phyloP scores from a whole-genome alignment of 2,888 invertebrate genomes.

The Mimas tiliae region DNA sequence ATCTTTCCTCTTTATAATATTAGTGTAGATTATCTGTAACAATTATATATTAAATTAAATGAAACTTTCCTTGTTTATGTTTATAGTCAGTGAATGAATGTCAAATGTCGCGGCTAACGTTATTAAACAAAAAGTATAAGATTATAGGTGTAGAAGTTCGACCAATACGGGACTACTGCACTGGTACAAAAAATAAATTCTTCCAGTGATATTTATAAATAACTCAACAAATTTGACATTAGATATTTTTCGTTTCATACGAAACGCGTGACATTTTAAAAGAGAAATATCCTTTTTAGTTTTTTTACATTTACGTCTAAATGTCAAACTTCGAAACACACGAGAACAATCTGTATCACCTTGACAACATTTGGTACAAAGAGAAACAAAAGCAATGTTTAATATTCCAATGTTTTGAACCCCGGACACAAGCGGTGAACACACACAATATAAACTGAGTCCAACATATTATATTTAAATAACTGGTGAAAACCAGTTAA shows the following conservation, averaged over 20 bases:
- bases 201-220: neutral
- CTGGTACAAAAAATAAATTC: no score
- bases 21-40: no score
- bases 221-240: neutral
- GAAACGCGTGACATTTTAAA: neutral
- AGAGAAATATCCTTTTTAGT: neutral
- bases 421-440: conserved; percentile 31
- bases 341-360: neutral
- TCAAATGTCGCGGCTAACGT: no score
- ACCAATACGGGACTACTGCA: no score
- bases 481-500: neutral
- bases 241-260: neutral
- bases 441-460: conserved; percentile 53
- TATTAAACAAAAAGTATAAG: no score
- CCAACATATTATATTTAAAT: conserved; percentile 40
- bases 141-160: no score
- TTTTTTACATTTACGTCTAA: neutral
- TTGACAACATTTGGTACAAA: conserved; percentile 2
- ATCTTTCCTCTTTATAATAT: no score
- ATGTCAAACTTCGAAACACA: neutral
- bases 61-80: no score
- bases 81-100: no score
- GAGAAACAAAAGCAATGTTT: conserved; percentile 36
- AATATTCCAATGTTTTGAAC: conserved; percentile 35
- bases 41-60: no score